A percentile compares a stretch with the other conserved stretches of the same genome.
Conservation (phyloP, 2,888 invertebrate genomes). For the Candidula unifasciata region DNA sequence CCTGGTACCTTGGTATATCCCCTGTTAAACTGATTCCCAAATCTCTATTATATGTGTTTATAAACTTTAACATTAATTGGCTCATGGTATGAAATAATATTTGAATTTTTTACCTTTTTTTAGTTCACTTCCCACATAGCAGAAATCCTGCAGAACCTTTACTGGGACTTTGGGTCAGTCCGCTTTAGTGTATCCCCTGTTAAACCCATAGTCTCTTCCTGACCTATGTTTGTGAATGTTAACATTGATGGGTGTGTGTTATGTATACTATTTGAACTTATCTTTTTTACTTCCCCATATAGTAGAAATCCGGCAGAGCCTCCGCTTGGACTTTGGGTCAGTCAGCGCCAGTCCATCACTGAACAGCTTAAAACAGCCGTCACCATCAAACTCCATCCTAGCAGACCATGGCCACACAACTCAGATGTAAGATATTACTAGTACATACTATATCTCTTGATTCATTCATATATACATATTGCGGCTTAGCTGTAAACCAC, state of each 20-base stretch:
- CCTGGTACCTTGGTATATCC: too few species aligned
- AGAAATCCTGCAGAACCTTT: conserved; percentile 45
- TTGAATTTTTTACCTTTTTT: not conserved
- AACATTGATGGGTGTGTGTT: too few species aligned
- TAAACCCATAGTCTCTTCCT: too few species aligned
- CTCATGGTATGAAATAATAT: too few species aligned
- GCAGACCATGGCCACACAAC: conserved; percentile 74
- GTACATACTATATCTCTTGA: not conserved
- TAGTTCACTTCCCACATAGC: not conserved
- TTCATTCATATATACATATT: too few species aligned
- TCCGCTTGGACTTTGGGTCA: conserved; percentile 48
- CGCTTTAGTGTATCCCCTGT: not conserved
- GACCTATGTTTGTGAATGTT: too few species aligned
- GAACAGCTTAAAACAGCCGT: conserved; percentile 37
- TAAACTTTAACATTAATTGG: too few species aligned
- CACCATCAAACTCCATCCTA: conserved; percentile 58
- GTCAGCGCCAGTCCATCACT: conserved; percentile 14
- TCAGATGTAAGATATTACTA: conserved; percentile 69
- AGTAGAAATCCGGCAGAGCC: conserved; percentile 45
- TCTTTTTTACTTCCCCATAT: not conserved
- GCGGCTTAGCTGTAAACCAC: too few species aligned
- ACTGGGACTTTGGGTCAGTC: conserved; percentile 42
- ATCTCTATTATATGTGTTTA: too few species aligned
- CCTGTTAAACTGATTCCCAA: too few species aligned
- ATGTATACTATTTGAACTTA: too few species aligned